Evolutionary conservation across 2,797 vertebrate species (phyloP), one percentile per base, ranked within the genome.

Genomic region (Triplophysa bombifrons): DNA sequence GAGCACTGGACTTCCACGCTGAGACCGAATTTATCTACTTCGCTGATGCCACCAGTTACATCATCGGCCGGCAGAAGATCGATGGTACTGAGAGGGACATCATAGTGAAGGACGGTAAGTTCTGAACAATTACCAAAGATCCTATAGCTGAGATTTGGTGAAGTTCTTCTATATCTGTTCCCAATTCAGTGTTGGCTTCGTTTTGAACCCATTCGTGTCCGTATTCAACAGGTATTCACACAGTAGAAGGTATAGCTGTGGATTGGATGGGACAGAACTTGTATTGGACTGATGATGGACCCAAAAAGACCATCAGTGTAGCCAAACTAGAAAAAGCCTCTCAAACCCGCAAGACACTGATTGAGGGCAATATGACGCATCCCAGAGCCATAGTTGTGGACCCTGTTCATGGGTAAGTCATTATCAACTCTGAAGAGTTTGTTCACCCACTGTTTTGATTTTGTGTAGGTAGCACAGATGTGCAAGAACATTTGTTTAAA

Each of bases 201-300:
- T 10, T 64, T 14, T 27, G 44, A 25, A 7, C 7, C 27, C 44
- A 72, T 69, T 82, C 16, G 16, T 82, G 3, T 72, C n/a, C 25
- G 34, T 41, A 10, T 19, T 63, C 85, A 80, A 81, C 85, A 99
- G 98, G 96, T 68, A 97, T 99, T 87, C 96, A 98, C 90, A 99
- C 97, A 0, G 97, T 99, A 22, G 98, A 99, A 85, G 98, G 98
- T 7, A 94, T 99, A 0, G 98, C 97, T 0, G 98, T 99, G 74
- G 98, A 99, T 91, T 99, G 98, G 98, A 98, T 99, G 95, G 98
- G 96, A 56, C 95, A 96, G 88, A 99, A 99, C 89, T 92, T 99
- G 34, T 99, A 98, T 88, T 99, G 98, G 98, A 98, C 97, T 0
- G 97, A 98, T 4, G 98, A 99, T 0, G 98, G 98, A 7, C 97